Conservation (phyloP, 1,140 invertebrate genomes). For the Zaprionus capensis region DNA sequence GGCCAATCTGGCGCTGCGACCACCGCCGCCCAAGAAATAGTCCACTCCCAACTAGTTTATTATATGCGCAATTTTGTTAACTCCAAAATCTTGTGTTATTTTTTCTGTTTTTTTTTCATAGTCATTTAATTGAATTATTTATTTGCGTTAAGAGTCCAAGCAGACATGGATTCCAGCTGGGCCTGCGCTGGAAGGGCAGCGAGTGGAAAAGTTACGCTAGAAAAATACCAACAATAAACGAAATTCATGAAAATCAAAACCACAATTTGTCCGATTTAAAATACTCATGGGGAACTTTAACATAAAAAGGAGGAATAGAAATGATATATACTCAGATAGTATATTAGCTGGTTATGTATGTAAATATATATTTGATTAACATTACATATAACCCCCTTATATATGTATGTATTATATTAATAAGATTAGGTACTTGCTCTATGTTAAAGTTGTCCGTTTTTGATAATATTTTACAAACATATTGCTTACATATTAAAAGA, state of each 20-base stretch:
- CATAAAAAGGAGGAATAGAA: too few species aligned
- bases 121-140: slow-evolving; percentile 57
- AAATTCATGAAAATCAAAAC: slow-evolving; percentile 14
- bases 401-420: too few species aligned
- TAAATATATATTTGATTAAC: too few species aligned
- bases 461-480: too few species aligned
- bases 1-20: slow-evolving; percentile 75
- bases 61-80: slow-evolving; percentile 45
- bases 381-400: too few species aligned
- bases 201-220: slow-evolving; percentile 9
- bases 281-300: background rate
- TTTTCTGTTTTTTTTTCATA: slow-evolving; percentile 44
- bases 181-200: too few species aligned
- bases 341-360: too few species aligned
- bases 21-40: slow-evolving; percentile 77
- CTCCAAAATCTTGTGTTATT: slow-evolving; percentile 50
- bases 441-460: too few species aligned
- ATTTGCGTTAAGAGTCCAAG: slow-evolving; percentile 48
- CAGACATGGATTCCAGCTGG: background rate
- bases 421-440: too few species aligned
- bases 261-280: background rate
- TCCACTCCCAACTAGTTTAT: slow-evolving; percentile 50
- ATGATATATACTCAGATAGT: too few species aligned
- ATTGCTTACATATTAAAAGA: too few species aligned
- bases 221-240: slow-evolving; percentile 26